A percentile compares a stretch with the other conserved stretches of the same genome.
Conservation (phyloP, 2,113 vertebrate genomes). For the Malurus melanocephalus region DNA sequence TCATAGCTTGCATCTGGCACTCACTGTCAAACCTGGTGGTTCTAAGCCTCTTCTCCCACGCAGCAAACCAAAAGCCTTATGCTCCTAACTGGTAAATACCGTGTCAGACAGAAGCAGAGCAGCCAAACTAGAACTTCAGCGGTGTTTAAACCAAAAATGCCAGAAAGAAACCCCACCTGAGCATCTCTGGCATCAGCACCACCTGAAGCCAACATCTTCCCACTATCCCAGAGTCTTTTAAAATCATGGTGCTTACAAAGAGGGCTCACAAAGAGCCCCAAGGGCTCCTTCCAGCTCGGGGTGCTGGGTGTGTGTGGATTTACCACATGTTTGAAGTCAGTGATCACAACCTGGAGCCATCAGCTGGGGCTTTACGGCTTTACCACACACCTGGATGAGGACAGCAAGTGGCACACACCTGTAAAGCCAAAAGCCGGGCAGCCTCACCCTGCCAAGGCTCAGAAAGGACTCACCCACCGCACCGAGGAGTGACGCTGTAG, state of each 20-base stretch:
- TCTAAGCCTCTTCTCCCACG: not conserved
- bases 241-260: not conserved
- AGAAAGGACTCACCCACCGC: rapidly evolving
- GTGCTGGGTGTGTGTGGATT: not conserved
- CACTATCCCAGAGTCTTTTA: not conserved
- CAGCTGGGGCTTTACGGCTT: rapidly evolving
- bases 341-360: rapidly evolving
- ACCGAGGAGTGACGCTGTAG: rapidly evolving
- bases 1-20: not conserved
- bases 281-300: not conserved
- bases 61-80: not conserved
- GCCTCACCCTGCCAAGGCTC: not conserved
- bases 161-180: not conserved
- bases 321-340: rapidly evolving
- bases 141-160: rapidly evolving
- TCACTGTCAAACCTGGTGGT: no score
- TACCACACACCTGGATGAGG: not conserved
- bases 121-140: not conserved
- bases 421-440: rapidly evolving
- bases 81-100: not conserved
- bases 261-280: not conserved
- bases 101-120: rapidly evolving
- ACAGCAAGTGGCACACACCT: not conserved
- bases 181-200: not conserved
- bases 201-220: not conserved